Conservation (phyloP, 1,140 invertebrate genomes). For the Subanguina moxae region DNA sequence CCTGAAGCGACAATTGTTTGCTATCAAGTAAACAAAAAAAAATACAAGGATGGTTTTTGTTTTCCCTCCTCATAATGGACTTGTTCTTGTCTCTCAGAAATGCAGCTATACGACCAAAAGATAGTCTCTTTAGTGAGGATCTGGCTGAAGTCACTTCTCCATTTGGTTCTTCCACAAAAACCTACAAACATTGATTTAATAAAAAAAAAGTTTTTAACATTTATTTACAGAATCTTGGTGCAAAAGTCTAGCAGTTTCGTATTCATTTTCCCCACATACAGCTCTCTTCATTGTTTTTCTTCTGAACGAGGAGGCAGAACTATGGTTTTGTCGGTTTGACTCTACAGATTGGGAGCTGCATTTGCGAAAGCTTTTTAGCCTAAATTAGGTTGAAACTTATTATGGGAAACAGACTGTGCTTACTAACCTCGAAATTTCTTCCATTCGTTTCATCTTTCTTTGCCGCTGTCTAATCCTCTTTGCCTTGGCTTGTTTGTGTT, state of each 20-base stretch:
- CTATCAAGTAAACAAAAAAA: too few relatives aligned
- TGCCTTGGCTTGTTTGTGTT: constrained; percentile 11
- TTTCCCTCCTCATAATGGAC: not conserved
- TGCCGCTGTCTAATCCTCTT: constrained; percentile 15
- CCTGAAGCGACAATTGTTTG: too few relatives aligned
- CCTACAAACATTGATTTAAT: not conserved
- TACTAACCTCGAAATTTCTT: constrained; percentile 11
- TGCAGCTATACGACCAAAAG: not conserved
- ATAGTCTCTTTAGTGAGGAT: constrained; percentile 4
- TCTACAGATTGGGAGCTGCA: constrained; percentile 3
- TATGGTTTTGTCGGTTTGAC: not conserved
- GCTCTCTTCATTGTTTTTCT: not conserved
- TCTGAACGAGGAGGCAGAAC: not conserved
- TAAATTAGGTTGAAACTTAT: constrained; percentile 1
- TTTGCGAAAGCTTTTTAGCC: not conserved
- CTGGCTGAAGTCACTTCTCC: not conserved
- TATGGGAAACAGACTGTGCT: not conserved
- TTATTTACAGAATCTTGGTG: not conserved
- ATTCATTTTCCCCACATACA: not conserved
- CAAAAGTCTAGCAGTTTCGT: not conserved
- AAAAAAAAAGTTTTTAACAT: too few relatives aligned
- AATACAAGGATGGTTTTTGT: constrained; percentile 11
- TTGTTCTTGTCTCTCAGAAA: not conserved
- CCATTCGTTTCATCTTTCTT: constrained; percentile 14
- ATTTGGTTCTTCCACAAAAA: not conserved